Base-by-base conservation (phyloP, 1,140 invertebrate genomes). In the Trachymyrmex cornetzi region DNA sequence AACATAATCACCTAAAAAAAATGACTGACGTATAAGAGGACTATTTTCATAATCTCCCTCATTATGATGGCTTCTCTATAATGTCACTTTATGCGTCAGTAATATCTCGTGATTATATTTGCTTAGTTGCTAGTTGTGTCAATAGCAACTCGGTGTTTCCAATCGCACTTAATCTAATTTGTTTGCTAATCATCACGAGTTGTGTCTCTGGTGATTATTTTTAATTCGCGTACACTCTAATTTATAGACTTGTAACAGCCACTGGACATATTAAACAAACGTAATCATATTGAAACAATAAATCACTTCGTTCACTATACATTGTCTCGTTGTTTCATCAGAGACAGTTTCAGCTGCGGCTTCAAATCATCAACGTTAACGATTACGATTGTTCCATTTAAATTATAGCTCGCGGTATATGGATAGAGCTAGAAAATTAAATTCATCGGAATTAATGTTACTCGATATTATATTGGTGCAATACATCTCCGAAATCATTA, bases 71-170 rank as follows among this genome's bases (percentile, higher is more conserved):
- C 24, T 22, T 63, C 38, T 64, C 2, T 24, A 34, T 14, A 66
- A 34, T 79, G 5, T 30, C 7, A 22, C 4, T 30, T 66, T 48
- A 14, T 57, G 55, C 12, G 9, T 63, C 24, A 9, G 34, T 67
- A 7, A 80, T 80, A 44, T 9, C 63, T 38, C n/a, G 30, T 55
- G 27, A 55, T 81, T 69, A 69, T 55, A 14, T 80, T 80, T 67
- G 48, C n/a, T 14, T 48, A 71, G 30, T 34, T 79, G 27, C 7
- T 61, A 34, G 14, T 66, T 66, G 38, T 38, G 22, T 81, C 30
- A 55, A 57, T 22, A 55, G 22, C 24, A 57, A 69, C 14, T 34
- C 44, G 34, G 16, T 12, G 12, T 30, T 69, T 55, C 3, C n/a
- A 53, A 53, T 67, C 44, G 19, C n/a, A 22, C 27, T 69, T 57